A percentile compares a stretch with the other conserved stretches of the same genome.
Conservation (phyloP, 2,113 vertebrate species). For the Planiliza haematocheilus region DNA sequence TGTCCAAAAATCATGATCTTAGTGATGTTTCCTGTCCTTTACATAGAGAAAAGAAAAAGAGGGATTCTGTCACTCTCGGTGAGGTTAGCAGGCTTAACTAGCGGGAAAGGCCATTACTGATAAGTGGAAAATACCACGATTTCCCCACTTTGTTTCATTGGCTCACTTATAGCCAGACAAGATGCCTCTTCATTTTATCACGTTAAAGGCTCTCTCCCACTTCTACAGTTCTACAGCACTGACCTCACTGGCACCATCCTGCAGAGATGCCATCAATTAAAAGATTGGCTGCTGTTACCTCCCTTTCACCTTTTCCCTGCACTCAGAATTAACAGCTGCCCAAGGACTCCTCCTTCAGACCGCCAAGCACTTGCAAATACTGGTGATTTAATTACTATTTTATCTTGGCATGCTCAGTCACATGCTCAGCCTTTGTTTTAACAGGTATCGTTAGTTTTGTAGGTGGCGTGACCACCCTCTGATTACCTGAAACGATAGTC, state of each 20-base stretch:
- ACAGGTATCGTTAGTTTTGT: slow-evolving; percentile 17
- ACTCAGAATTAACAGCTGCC: slow-evolving; percentile 54
- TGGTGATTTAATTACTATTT: slow-evolving; percentile 15
- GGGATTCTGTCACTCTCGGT: slow-evolving; percentile 1
- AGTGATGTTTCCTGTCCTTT: slow-evolving; percentile 17
- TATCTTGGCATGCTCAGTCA: not conserved
- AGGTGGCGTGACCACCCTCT: slow-evolving; percentile 16
- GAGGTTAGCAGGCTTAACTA: not conserved
- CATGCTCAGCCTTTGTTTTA: slow-evolving; percentile 6
- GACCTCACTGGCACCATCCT: slow-evolving; percentile 21
- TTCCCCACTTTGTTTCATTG: slow-evolving; percentile 1
- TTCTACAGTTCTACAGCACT: not conserved
- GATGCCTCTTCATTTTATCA: slow-evolving; percentile 20
- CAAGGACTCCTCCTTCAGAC: slow-evolving; percentile 38
- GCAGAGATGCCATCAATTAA: slow-evolving; percentile 61
- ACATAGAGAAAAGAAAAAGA: not conserved
- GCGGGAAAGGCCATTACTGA: not conserved
- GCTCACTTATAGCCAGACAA: not conserved
- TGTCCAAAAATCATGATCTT: slow-evolving; percentile 40
- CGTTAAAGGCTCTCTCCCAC: slow-evolving; percentile 15
- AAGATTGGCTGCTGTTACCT: slow-evolving; percentile 57
- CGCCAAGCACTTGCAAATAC: slow-evolving; percentile 30
- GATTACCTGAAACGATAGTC: not conserved
- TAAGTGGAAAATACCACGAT: not conserved
- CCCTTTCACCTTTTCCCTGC: slow-evolving; percentile 52